Evolutionary conservation across 2,113 vertebrate species (phyloP).

Genomic region (Bagarius yarrelli): DNA sequence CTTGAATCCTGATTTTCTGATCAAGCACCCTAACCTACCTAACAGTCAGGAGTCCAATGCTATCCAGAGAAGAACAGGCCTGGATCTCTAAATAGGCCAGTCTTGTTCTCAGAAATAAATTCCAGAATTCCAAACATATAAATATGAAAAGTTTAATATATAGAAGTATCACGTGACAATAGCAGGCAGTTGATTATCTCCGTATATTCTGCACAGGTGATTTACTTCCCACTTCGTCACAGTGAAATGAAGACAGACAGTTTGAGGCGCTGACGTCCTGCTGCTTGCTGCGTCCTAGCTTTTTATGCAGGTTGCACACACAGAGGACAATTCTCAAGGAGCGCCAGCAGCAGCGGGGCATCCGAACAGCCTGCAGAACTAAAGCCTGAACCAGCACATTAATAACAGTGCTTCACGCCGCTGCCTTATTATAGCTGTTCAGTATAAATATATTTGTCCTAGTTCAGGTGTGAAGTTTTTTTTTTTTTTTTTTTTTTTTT

Average conservation of each 20-base stretch:
- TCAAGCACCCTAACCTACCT: no score
- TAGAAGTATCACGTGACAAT: slow-evolving; percentile 30
- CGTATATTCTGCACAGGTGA: slow-evolving; percentile 15
- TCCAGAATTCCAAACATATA: slow-evolving; percentile 50
- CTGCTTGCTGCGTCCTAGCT: slow-evolving; percentile 40
- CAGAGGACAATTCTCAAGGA: slow-evolving; percentile 23
- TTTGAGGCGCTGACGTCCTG: slow-evolving; percentile 37
- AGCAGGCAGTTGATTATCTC: slow-evolving; percentile 27
- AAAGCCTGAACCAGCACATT: slow-evolving; percentile 21
- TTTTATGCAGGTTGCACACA: slow-evolving; percentile 41
- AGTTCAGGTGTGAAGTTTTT: not conserved
- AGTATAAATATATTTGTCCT: slow-evolving; percentile 12
- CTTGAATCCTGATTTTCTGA: no score
- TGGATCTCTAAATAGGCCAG: slow-evolving; percentile 4
- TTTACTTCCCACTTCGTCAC: slow-evolving; percentile 28
- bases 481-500: not conserved
- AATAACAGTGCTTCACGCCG: not conserved
- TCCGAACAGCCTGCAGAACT: slow-evolving; percentile 22
- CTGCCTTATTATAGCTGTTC: slow-evolving; percentile 17
- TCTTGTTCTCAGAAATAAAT: not conserved
- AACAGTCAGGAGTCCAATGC: slow-evolving; percentile 16
- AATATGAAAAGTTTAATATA: slow-evolving; percentile 41
- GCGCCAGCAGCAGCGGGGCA: not conserved
- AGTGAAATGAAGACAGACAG: slow-evolving; percentile 45
- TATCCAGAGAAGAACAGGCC: slow-evolving; percentile 27